phyloP scores from a whole-genome alignment of 2,113 vertebrate genomes.

The Tichodroma muraria region DNA sequence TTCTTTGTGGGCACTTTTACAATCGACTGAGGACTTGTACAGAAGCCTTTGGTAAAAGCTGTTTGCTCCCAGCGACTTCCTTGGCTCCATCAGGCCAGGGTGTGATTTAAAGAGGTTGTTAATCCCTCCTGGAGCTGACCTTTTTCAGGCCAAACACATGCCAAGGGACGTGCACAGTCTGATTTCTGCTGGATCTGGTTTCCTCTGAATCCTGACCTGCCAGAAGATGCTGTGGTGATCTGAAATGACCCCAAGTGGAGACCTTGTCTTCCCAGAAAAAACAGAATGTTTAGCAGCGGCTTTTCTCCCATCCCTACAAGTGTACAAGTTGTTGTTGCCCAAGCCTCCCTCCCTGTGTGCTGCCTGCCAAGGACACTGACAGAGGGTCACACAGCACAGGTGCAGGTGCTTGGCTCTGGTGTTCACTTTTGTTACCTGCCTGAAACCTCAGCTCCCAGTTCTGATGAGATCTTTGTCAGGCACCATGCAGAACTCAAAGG shows the following conservation, averaged over 20 bases:
- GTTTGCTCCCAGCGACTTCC: background rate
- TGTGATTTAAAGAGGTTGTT: background rate
- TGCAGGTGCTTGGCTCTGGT: accelerated
- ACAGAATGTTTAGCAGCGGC: background rate
- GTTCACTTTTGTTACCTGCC: background rate
- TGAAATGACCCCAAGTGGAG: background rate
- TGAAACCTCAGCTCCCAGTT: background rate
- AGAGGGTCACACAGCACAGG: background rate
- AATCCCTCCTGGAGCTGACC: background rate
- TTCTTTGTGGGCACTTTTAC: background rate
- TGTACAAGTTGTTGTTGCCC: background rate
- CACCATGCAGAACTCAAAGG: background rate
- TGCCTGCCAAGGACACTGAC: background rate
- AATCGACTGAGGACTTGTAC: background rate
- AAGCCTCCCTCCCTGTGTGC: background rate
- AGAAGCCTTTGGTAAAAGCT: background rate
- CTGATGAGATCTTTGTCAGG: background rate
- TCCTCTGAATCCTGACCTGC: background rate
- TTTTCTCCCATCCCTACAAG: background rate
- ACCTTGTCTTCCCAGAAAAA: background rate
- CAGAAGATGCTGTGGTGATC: background rate
- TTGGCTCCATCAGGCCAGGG: background rate
- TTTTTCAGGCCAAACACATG: background rate
- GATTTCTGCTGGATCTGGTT: background rate
- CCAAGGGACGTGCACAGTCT: accelerated